Evolutionary conservation across 2,113 vertebrate genomes (phyloP).

Genomic region (Centropristis striata): DNA sequence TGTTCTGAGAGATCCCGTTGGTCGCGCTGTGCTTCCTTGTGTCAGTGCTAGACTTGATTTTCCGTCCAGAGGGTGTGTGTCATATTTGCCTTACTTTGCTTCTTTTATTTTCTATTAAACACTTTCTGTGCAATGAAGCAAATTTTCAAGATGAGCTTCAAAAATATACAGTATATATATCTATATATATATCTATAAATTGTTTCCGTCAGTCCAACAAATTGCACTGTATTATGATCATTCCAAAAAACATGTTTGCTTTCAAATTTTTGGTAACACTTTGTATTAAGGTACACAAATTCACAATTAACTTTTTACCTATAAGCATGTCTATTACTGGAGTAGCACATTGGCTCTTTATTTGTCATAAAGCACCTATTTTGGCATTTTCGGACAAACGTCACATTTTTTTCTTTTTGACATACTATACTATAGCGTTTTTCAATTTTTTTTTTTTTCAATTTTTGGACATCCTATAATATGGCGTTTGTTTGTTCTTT

Average conservation of each 20-base stretch:
- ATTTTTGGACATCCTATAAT: too few species aligned
- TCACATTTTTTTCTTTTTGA: too few species aligned
- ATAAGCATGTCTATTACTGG: too few species aligned
- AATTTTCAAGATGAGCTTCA: constrained; percentile 45
- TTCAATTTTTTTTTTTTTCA: too few species aligned
- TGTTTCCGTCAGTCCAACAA: constrained; percentile 52
- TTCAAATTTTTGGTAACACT: not conserved
- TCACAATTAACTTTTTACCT: too few species aligned
- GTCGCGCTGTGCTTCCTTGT: constrained; percentile 79
- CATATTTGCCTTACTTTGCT: constrained; percentile 80
- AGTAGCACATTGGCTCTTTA: too few species aligned
- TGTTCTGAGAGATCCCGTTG: constrained; percentile 71
- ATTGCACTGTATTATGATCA: constrained; percentile 54
- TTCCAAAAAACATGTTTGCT: constrained; percentile 38
- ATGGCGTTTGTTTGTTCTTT: too few species aligned
- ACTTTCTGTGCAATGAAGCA: constrained; percentile 64
- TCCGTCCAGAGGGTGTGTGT: constrained; percentile 76
- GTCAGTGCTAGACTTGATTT: constrained; percentile 77
- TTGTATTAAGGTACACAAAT: too few species aligned
- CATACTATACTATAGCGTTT: too few species aligned
- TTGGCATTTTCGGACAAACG: too few species aligned
- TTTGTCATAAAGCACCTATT: too few species aligned
- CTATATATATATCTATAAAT: constrained; percentile 46
- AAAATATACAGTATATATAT: constrained; percentile 58
- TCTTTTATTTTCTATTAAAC: constrained; percentile 57